phyloP scores from a whole-genome alignment of 2,797 vertebrate genomes.

The Martes flavigula region DNA sequence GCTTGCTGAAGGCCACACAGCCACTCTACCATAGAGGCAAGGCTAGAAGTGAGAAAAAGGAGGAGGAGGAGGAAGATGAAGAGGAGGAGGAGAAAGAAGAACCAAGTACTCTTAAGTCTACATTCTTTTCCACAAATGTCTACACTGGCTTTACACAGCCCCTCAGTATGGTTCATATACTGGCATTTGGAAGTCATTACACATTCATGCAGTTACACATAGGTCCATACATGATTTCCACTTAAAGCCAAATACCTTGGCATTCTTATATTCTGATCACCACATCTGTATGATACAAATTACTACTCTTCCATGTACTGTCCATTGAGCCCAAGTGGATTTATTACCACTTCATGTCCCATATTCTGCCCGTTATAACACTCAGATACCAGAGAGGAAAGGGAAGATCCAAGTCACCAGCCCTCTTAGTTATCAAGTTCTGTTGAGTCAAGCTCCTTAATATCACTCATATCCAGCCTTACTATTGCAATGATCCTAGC shows the following conservation, averaged over 20 bases:
- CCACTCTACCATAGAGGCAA: not conserved
- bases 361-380: not conserved
- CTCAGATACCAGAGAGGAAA: not conserved
- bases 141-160: not conserved
- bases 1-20: not conserved
- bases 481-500: not conserved
- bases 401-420: not conserved
- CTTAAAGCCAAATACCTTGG: not conserved
- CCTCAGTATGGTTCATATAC: not conserved
- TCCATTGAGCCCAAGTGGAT: not conserved
- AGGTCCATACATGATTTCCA: not conserved
- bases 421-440: not conserved
- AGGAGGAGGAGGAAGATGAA: rapidly evolving
- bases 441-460: not conserved
- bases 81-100: not conserved
- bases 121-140: not conserved
- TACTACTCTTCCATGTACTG: not conserved
- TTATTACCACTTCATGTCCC: not conserved
- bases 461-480: not conserved
- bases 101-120: not conserved
- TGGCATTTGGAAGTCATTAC: not conserved
- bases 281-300: not conserved
- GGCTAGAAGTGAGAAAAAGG: not conserved
- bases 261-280: not conserved
- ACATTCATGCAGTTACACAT: not conserved